Evolutionary conservation across 2,797 vertebrate genomes (phyloP).

Genomic region (Argya squamiceps): DNA sequence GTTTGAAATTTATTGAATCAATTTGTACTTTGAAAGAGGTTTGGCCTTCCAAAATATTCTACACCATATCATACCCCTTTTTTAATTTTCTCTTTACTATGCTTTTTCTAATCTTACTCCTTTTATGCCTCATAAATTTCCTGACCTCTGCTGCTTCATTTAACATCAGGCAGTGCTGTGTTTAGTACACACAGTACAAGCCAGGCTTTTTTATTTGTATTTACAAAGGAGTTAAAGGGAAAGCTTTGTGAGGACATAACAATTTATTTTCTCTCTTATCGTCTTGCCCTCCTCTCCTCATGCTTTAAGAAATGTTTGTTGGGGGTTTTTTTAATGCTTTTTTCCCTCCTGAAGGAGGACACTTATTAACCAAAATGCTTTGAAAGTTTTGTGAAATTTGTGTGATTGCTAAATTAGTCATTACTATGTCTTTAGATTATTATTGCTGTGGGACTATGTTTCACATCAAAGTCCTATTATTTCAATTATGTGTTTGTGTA

Average conservation of each 20-base stretch:
- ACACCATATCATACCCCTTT: neutral
- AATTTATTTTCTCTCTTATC: conserved; percentile 1
- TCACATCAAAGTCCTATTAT: conserved; percentile 22
- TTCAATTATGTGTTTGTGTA: neutral
- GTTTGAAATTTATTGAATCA: neutral
- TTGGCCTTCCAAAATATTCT: neutral
- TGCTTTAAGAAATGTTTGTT: neutral
- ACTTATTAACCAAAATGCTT: neutral
- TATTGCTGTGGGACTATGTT: neutral
- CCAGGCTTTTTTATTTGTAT: neutral
- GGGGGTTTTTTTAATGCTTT: rapidly evolving
- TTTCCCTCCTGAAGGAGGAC: neutral
- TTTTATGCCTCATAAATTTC: neutral
- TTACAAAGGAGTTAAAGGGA: conserved; percentile 11
- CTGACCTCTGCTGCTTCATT: neutral
- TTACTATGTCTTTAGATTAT: neutral
- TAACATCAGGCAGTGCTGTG: neutral
- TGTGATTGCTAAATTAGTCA: neutral
- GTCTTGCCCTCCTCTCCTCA: neutral
- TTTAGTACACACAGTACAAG: neutral
- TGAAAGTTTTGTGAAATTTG: neutral
- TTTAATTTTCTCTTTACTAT: neutral
- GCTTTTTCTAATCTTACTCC: neutral
- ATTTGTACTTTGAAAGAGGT: neutral
- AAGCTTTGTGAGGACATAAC: neutral